Conservation (phyloP, 1,140 invertebrate species). For the Andricus grossulariae region DNA sequence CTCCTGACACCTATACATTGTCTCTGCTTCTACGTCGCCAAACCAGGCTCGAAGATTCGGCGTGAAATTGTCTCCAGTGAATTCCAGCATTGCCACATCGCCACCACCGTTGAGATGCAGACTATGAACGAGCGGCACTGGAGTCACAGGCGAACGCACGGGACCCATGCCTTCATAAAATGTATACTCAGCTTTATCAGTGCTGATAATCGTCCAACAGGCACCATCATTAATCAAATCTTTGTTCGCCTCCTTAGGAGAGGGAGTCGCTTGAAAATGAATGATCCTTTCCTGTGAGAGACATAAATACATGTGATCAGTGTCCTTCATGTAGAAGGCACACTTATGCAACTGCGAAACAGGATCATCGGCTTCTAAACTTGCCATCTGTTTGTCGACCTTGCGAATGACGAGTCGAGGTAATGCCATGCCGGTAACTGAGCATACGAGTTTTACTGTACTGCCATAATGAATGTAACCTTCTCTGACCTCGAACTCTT, state of each 20-base stretch:
- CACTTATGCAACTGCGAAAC: conserved; percentile 99
- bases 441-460: conserved; percentile 98
- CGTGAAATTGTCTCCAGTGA: conserved; percentile 98
- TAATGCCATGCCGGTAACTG: conserved; percentile 99
- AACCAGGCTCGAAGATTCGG: conserved; percentile 98
- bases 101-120: conserved; percentile 97
- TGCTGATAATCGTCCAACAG: conserved; percentile 99
- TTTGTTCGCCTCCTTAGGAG: conserved; percentile 97
- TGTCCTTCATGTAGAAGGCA: conserved; percentile 99
- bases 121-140: conserved; percentile 96
- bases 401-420: conserved; percentile 98
- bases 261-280: conserved; percentile 98
- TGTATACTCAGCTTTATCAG: conserved; percentile 99
- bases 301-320: conserved; percentile 99
- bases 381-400: conserved; percentile 98
- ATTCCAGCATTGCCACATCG: conserved; percentile 97
- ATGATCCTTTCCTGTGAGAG: conserved; percentile 99
- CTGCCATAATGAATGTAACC: conserved; percentile 99
- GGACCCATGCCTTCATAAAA: conserved; percentile 99
- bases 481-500: conserved; percentile 96
- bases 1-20: conserved; percentile 97
- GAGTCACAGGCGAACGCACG: conserved; percentile 94
- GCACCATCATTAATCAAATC: conserved; percentile 99
- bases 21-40: conserved; percentile 98
- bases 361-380: conserved; percentile 98